Evolutionary conservation across 30 jellyfish, hydroid and myxozoan genomes (phyloP).

Genomic region (Hydractinia symbiolongicarpus): DNA sequence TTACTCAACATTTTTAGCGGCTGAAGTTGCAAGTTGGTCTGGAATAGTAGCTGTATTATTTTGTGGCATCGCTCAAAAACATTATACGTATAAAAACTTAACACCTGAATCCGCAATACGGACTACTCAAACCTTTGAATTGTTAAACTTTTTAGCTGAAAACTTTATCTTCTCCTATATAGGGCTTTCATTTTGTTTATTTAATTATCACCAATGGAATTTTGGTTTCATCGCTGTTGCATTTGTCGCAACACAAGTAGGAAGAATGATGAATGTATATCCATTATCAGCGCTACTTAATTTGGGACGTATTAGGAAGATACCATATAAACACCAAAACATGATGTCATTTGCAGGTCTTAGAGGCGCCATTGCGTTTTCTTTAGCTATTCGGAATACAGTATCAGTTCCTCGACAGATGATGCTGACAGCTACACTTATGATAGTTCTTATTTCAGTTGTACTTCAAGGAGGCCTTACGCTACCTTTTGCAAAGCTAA

Average conservation of each 20-base stretch:
- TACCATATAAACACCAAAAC: slow-evolving; percentile 85
- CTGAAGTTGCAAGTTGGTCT: slow-evolving; percentile 99
- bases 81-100: slow-evolving; percentile 88
- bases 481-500: slow-evolving; percentile 80
- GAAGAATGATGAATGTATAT: slow-evolving; percentile 80
- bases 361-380: slow-evolving; percentile 99
- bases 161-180: slow-evolving; percentile 96
- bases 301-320: slow-evolving; percentile 78
- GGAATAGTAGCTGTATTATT: slow-evolving; percentile 99
- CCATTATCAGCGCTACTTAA: slow-evolving; percentile 80
- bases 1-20: slow-evolving; percentile 92
- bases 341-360: slow-evolving; percentile 97
- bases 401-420: slow-evolving; percentile 94
- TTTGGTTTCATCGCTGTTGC: slow-evolving; percentile 95
- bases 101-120: slow-evolving; percentile 98
- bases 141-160: slow-evolving; percentile 92
- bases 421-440: slow-evolving; percentile 98
- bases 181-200: slow-evolving; percentile 88
- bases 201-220: slow-evolving; percentile 95
- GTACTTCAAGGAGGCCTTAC: slow-evolving; percentile 94
- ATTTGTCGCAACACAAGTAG: slow-evolving; percentile 84
- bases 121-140: slow-evolving; percentile 89
- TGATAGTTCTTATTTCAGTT: slow-evolving; percentile 90
- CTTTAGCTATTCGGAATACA: slow-evolving; percentile 98
- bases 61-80: slow-evolving; percentile 99